Conservation (phyloP, 2,888 invertebrate genomes). For the Norana najaformis region DNA sequence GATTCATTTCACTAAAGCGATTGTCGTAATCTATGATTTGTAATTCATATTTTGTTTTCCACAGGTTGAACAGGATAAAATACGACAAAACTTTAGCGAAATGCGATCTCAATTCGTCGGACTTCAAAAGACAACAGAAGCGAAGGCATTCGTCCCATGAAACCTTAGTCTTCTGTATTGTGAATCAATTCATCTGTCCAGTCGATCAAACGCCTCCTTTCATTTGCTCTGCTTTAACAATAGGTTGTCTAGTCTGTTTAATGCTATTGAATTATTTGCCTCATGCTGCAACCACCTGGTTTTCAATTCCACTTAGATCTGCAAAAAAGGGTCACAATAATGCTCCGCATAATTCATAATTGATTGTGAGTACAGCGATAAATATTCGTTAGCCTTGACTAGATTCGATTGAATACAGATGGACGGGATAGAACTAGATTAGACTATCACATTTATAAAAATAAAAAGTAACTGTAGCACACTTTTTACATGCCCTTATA, state of each 20-base stretch:
- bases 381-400: no score
- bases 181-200: background rate
- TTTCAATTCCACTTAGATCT: no score
- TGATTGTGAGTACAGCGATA: no score
- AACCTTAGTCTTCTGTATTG: background rate
- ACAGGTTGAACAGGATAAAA: background rate
- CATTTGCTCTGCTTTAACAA: background rate
- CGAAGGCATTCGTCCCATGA: background rate
- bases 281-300: background rate
- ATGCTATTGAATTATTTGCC: background rate
- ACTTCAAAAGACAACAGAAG: background rate
- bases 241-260: background rate
- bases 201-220: background rate
- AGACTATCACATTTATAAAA: no score
- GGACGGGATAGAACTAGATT: no score
- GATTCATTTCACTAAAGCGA: background rate
- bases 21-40: background rate
- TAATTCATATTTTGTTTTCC: background rate
- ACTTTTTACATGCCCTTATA: no score
- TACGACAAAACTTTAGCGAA: background rate
- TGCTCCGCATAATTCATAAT: no score
- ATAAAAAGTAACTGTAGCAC: no score
- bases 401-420: no score
- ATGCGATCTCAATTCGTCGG: background rate
- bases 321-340: no score